Evolutionary conservation across 2,888 invertebrate species (phyloP), one percentile per base, ranked within the genome.

Genomic region (Drosophila anceps): DNA sequence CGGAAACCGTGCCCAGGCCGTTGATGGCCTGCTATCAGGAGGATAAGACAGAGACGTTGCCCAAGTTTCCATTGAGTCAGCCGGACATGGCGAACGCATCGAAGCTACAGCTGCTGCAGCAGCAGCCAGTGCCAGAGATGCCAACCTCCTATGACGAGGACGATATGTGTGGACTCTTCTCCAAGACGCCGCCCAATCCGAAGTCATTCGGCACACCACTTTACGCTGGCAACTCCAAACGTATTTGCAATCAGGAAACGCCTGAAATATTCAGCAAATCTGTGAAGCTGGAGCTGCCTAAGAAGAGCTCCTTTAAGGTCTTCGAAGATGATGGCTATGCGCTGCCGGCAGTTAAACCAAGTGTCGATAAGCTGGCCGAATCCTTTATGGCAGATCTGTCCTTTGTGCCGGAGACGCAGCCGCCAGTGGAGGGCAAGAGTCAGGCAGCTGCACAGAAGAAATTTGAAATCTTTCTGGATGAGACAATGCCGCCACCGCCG

Each of bases 31-130:
- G 81, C 58, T 91, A 79, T 35, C 91, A 88, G 66, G 92, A 92
- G 15, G 92, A 92, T 43, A 92, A 88, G 69, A 92, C 92, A 0
- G 92, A 92, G 67, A 92, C 92, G 4, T 71, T 92, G 27, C 73
- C 91, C n/a, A 87, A 82, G 60, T 61, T 86, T 51, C 60, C 91
- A 1, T 0, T 64, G 13, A 55, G 48, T 0, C 13, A 81, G 9
- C 64, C 80, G 1, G 73, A 84, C 10, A 10, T 82, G 2, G 46
- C 39, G n/a, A 55, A 55, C 33, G 59, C 35, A 20, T 61, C 70
- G 29, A 37, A 48, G n/a, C 33, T 71, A 37, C 46, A 63, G 18
- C 27, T 35, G 15, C 39, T 18, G 20, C 53, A 39, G 53, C 53
- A 39, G 53, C 50, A 53, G 15, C n/a, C 60, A 15, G 51, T 58